Evolutionary conservation across 2,797 vertebrate genomes (phyloP).

Genomic region (Carduelis carduelis): DNA sequence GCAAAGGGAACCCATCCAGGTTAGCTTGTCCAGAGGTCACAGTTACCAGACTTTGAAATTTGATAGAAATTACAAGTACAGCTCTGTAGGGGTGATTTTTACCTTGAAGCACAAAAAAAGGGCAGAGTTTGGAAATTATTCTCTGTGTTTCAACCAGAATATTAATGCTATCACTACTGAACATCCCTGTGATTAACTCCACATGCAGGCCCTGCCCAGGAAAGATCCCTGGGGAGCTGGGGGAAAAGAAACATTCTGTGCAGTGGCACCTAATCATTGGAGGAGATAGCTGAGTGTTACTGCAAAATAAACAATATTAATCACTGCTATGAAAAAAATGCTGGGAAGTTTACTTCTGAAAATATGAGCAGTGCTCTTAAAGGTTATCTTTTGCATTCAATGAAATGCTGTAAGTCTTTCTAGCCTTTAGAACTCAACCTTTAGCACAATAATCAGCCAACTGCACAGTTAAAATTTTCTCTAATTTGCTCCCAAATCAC

Average conservation of each 20-base stretch:
- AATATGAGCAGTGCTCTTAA: background rate
- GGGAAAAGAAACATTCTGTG: background rate
- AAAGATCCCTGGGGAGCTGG: background rate
- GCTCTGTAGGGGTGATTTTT: background rate
- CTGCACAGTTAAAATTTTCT: background rate
- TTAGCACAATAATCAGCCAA: background rate
- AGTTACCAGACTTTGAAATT: background rate
- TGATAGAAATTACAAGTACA: background rate
- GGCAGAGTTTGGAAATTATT: background rate
- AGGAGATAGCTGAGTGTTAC: background rate
- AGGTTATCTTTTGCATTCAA: background rate
- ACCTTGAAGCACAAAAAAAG: background rate
- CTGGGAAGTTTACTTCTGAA: background rate
- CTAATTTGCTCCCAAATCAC: background rate
- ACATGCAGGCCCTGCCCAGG: background rate
- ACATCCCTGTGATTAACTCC: background rate
- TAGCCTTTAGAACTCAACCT: background rate
- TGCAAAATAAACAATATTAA: background rate
- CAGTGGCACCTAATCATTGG: background rate
- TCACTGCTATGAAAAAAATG: background rate
- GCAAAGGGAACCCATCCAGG: background rate
- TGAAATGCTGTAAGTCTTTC: background rate
- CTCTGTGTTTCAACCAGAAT: background rate
- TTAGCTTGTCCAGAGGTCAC: background rate
- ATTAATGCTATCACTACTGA: background rate